phyloP scores from a whole-genome alignment of 2,797 vertebrate species.

The Apogon hyalosoma region DNA sequence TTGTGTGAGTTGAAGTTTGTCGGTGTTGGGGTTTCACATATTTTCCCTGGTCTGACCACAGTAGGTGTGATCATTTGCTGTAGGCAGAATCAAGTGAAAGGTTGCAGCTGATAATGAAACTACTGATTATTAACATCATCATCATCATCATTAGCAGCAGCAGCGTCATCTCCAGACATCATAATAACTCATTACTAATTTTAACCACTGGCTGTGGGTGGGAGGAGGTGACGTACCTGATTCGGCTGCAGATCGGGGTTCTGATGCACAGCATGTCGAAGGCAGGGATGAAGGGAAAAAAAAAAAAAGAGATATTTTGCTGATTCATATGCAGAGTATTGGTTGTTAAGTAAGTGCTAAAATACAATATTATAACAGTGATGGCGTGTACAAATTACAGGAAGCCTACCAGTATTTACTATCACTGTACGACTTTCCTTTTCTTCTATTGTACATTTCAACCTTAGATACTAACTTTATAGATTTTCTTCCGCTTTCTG shows the following conservation, averaged over 20 bases:
- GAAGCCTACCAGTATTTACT: too few relatives aligned
- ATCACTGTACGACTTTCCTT: too few relatives aligned
- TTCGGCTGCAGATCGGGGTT: conserved; percentile 95
- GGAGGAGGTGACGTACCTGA: conserved; percentile 83
- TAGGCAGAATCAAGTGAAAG: conserved; percentile 36
- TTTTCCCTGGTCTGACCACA: conserved; percentile 41
- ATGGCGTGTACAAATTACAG: too few relatives aligned
- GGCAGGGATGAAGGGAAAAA: conserved; percentile 15
- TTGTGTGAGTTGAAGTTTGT: conserved; percentile 20
- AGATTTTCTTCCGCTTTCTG: too few relatives aligned
- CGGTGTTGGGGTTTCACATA: conserved; percentile 3
- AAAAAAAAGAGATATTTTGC: conserved; percentile 8
- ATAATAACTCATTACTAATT: conserved; percentile 32
- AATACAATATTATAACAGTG: neutral
- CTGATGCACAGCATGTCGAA: conserved; percentile 77
- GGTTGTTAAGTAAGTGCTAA: neutral
- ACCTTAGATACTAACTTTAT: too few relatives aligned
- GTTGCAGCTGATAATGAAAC: conserved; percentile 23
- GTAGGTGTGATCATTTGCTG: conserved; percentile 16
- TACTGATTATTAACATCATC: neutral
- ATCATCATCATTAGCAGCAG: conserved; percentile 5
- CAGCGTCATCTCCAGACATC: conserved; percentile 26
- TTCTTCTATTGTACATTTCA: too few relatives aligned
- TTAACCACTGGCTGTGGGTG: neutral
- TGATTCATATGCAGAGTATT: conserved; percentile 1